These are phyloP conservation scores for Drosophila dunni DNA, from an alignment of 1,140 invertebrate species.

Conservation along the genomic window DNA sequence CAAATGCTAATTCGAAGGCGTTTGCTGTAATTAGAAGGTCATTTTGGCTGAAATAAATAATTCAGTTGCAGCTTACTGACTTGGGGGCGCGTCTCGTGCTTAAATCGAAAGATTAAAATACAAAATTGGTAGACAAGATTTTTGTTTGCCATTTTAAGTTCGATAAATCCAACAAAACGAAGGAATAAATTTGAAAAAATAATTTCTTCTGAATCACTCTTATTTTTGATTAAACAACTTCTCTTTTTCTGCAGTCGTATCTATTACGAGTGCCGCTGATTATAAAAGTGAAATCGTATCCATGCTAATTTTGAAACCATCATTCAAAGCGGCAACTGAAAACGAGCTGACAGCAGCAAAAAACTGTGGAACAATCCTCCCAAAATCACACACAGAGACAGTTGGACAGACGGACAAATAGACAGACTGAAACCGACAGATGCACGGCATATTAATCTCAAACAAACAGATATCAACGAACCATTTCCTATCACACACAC, in stretches of 20 bases:
- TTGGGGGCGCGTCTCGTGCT: constrained; percentile 11
- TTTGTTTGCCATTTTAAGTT: background rate
- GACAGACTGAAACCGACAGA: constrained; percentile 68
- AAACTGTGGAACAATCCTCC: constrained; percentile 57
- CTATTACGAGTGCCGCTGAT: constrained; percentile 51
- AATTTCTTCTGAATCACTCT: background rate
- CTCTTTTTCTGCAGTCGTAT: constrained; percentile 22
- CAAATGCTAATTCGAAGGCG: constrained; percentile 72
- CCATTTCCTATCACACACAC: constrained; percentile 67
- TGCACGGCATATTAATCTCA: constrained; percentile 83
- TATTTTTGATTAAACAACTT: background rate
- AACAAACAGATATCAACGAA: constrained; percentile 77
- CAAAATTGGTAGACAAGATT: background rate
- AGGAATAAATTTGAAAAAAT: background rate
- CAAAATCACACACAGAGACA: constrained; percentile 23
- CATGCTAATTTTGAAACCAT: constrained; percentile 75
- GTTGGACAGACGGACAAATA: background rate
- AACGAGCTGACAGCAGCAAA: constrained; percentile 66
- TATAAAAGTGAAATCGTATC: constrained; percentile 79
- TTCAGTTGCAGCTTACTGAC: constrained; percentile 55
- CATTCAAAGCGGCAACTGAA: constrained; percentile 59
- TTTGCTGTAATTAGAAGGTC: constrained; percentile 74
- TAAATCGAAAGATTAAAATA: constrained; percentile 8
- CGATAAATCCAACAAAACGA: background rate
- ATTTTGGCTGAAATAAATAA: constrained; percentile 79